Evolutionary conservation across 2,888 invertebrate species (phyloP), one percentile per base, ranked within the genome.

Genomic region (Ellobium chinense): DNA sequence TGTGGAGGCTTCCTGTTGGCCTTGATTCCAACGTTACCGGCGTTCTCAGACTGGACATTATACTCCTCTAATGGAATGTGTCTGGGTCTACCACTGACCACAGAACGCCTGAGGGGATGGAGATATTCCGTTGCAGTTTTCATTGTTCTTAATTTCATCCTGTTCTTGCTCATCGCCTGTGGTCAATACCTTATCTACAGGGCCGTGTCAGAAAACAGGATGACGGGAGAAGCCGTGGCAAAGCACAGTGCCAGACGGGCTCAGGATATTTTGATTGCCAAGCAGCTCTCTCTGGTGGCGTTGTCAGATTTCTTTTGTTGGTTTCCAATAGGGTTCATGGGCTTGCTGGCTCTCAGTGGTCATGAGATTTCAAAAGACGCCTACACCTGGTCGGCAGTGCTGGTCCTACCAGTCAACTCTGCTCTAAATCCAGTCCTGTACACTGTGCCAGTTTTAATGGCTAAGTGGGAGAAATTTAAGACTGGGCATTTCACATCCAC

Each of bases 121-220:
- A 90, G 91, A 73, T 92, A 91, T 80, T 88, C 90, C 3, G 85
- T 90, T 5, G 89, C 88, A 2, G 83, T 92, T 14, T 92, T 91
- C 78, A 88, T 92, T 63, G 84, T 89, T 60, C 83, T 90, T 36
- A 92, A 92, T 81, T 88, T 91, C 60, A 31, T 89, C 7, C 36
- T 76, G 29, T 91, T 92, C 82, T 29, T 92, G 1, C 75, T 90
- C 37, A 91, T 92, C 37, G 89, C 89, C 14, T 73, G 83, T 0
- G 90, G 89, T 21, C 92, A 92, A 83, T 34, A 84, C 27, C 87
- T 88, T 54, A 92, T 92, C 86, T 92, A 91, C 80, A 83, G 91
- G 91, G 91, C 29, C 87, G 87, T 56, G 89, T 91, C 74, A 84
- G 85, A 62, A 87, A 89, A 92, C 91, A 91, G 89, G 91, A 75